A percentile compares a stretch with the other conserved stretches of the same genome.
Conservation (phyloP, 2,797 vertebrate species). For the Peromyscus melanophrys region DNA sequence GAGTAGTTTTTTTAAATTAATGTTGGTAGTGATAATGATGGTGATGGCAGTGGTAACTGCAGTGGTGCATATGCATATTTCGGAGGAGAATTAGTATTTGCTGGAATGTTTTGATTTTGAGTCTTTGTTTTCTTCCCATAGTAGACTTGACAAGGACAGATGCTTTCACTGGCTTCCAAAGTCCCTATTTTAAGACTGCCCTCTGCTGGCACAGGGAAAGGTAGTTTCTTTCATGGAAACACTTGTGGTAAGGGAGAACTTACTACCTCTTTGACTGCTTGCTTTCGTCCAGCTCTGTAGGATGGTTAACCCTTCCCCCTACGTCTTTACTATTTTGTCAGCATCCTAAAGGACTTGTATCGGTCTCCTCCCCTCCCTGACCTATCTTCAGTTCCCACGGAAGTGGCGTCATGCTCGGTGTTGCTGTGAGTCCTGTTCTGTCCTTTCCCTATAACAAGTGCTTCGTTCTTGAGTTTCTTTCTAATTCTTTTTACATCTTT, state of each 20-base stretch:
- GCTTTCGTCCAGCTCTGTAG: neutral
- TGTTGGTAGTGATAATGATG: neutral
- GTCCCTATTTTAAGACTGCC: neutral
- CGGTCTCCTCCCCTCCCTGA: neutral
- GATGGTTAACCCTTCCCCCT: neutral
- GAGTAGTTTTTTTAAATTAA: too few relatives aligned
- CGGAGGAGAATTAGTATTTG: neutral
- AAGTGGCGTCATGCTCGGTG: neutral
- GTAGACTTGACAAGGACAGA: neutral
- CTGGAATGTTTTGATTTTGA: neutral
- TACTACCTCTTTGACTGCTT: neutral
- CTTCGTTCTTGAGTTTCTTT: neutral
- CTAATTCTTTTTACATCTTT: neutral
- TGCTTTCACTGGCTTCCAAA: neutral
- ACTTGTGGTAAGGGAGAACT: neutral
- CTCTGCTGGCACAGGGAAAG: neutral
- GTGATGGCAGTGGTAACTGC: neutral
- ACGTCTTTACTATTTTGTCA: neutral
- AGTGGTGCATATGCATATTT: neutral
- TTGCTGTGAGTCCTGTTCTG: neutral
- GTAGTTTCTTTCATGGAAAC: neutral
- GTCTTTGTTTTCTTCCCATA: neutral
- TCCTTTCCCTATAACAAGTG: neutral
- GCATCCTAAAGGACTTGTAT: neutral
- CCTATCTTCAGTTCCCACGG: neutral